Evolutionary conservation across 30 jellyfish, hydroid and myxozoan genomes (phyloP).

Genomic region (Clytia hemisphaerica): DNA sequence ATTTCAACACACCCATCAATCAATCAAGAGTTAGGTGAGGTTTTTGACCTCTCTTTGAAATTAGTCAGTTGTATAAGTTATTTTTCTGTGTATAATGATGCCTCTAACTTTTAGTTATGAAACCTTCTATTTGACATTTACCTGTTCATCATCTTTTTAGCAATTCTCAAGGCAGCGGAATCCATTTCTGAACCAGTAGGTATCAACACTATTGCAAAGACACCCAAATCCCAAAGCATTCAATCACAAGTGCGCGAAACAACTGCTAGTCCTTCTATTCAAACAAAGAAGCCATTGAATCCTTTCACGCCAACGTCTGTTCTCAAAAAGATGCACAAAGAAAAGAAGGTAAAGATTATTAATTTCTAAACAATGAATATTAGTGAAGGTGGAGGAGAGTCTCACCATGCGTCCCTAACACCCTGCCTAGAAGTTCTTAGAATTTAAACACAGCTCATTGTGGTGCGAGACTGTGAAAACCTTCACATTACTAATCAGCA

Average conservation of each 20-base stretch:
- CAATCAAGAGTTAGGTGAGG: constrained; percentile 22
- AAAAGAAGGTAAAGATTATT: constrained; percentile 19
- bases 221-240: constrained; percentile 8
- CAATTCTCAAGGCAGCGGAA: neutral
- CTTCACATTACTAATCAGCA: too few species aligned
- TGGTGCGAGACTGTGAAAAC: neutral
- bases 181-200: constrained; percentile 14
- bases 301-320: constrained; percentile 93
- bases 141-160: neutral
- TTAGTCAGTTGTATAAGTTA: neutral
- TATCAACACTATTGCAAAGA: constrained; percentile 3
- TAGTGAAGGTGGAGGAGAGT: too few species aligned
- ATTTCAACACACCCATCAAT: constrained; percentile 26
- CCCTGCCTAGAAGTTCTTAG: too few species aligned
- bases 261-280: neutral
- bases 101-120: too few species aligned
- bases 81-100: neutral
- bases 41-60: neutral
- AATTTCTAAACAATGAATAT: too few species aligned
- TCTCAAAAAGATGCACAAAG: constrained; percentile 71
- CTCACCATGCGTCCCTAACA: too few species aligned
- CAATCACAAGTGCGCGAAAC: neutral
- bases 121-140: too few species aligned
- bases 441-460: too few species aligned
- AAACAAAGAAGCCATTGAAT: constrained; percentile 35